Evolutionary conservation across 2,113 vertebrate species (phyloP).

Genomic region (Forbesichthys agassizii): DNA sequence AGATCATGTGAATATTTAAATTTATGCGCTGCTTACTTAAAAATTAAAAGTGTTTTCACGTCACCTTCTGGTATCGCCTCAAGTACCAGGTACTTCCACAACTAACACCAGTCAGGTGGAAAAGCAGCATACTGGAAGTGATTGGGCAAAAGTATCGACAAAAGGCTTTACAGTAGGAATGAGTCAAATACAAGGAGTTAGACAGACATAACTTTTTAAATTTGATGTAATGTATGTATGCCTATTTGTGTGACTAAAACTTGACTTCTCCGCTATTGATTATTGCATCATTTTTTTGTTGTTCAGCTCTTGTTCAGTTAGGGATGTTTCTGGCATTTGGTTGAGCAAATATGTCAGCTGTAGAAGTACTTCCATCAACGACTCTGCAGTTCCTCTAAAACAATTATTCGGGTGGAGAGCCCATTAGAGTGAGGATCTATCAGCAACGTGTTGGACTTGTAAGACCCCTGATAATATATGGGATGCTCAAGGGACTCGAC

Average conservation of each 20-base stretch:
- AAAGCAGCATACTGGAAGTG: too few relatives aligned
- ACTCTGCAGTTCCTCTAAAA: constrained; percentile 62
- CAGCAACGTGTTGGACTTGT: constrained; percentile 57
- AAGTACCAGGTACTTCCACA: not conserved
- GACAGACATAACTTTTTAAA: too few relatives aligned
- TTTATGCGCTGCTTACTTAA: too few relatives aligned
- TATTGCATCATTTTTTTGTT: not conserved
- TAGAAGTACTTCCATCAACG: constrained; percentile 49
- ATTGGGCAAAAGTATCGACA: too few relatives aligned
- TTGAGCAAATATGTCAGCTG: constrained; percentile 46
- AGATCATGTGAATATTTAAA: too few relatives aligned
- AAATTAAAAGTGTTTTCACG: too few relatives aligned
- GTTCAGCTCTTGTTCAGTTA: constrained; percentile 10
- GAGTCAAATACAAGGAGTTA: too few relatives aligned
- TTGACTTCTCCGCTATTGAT: too few relatives aligned
- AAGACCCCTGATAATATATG: constrained; percentile 59
- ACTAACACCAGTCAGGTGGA: too few relatives aligned
- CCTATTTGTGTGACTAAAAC: too few relatives aligned
- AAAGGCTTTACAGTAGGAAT: too few relatives aligned
- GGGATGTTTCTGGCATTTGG: constrained; percentile 7
- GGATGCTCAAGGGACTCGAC: constrained; percentile 57
- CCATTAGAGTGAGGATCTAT: constrained; percentile 57
- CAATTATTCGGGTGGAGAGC: constrained; percentile 47
- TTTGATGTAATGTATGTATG: too few relatives aligned
- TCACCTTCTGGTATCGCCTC: not conserved